These are phyloP conservation scores for Haliclystus octoradiatus DNA, from an alignment of 30 jellyfish, hydroid and myxozoan genomes.

Conservation along the genomic window DNA sequence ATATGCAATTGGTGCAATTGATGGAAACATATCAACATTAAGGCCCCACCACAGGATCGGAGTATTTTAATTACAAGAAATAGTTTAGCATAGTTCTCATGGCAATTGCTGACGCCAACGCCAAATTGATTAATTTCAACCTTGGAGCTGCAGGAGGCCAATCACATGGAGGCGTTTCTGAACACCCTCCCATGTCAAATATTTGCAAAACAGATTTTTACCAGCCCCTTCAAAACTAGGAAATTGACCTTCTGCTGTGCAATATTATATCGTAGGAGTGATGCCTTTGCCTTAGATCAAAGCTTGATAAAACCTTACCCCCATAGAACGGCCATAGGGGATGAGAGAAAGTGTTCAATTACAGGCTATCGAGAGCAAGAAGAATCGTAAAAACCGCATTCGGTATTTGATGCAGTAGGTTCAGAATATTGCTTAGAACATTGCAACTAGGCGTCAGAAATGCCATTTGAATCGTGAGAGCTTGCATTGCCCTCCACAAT, in stretches of 20 bases:
- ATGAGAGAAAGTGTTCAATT: too few relatives aligned
- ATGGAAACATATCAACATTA: slow-evolving; percentile 15
- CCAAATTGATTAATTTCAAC: slow-evolving; percentile 15
- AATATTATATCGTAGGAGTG: too few relatives aligned
- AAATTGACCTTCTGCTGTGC: too few relatives aligned
- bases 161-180: slow-evolving; percentile 19
- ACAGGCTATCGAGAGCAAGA: too few relatives aligned
- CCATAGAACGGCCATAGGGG: too few relatives aligned
- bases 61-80: slow-evolving; percentile 31
- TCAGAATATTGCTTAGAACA: slow-evolving; percentile 8
- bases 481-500: slow-evolving; percentile 23
- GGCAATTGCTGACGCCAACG: slow-evolving; percentile 19
- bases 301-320: too few relatives aligned
- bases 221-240: too few relatives aligned
- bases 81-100: too few relatives aligned
- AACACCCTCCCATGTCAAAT: too few relatives aligned
- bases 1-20: slow-evolving; percentile 36
- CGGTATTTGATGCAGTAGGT: slow-evolving; percentile 5
- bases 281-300: too few relatives aligned
- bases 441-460: slow-evolving; percentile 10
- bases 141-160: slow-evolving; percentile 41
- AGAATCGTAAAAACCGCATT: slow-evolving; percentile 1
- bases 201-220: too few relatives aligned
- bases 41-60: slow-evolving; percentile 23
- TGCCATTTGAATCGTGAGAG: slow-evolving; percentile 18